Conservation (phyloP, 2,797 vertebrate genomes). For the Brachyrhaphis roseni region DNA sequence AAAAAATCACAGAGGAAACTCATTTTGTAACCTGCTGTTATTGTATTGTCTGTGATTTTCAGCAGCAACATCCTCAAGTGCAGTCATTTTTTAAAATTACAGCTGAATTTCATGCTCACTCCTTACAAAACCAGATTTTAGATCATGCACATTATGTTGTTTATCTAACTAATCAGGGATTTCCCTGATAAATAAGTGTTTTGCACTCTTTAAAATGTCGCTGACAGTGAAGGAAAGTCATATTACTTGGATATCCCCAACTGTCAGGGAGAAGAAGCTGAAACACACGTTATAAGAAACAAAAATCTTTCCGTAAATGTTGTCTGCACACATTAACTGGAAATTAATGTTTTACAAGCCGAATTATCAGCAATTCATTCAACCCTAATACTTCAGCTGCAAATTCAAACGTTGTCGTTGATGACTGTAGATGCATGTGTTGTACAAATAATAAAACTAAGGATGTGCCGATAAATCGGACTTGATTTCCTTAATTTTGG, state of each 20-base stretch:
- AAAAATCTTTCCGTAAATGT: neutral
- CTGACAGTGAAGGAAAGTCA: neutral
- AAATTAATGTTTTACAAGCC: neutral
- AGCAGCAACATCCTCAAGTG: neutral
- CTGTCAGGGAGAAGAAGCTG: neutral
- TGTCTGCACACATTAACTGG: constrained; percentile 1
- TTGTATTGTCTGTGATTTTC: neutral
- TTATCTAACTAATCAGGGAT: neutral
- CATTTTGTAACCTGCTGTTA: neutral
- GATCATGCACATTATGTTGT: neutral
- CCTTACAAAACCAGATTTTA: neutral
- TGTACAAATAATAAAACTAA: too few relatives aligned
- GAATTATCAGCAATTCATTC: neutral
- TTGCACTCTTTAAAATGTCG: neutral
- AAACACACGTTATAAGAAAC: neutral
- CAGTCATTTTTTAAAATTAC: neutral
- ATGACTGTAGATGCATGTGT: neutral
- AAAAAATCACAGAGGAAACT: neutral
- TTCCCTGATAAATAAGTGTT: neutral
- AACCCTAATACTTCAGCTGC: neutral
- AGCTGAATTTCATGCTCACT: neutral
- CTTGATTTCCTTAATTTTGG: too few relatives aligned
- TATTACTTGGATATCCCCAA: neutral
- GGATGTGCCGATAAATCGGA: too few relatives aligned
- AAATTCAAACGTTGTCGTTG: neutral